Conservation (phyloP, 1,140 invertebrate species). For the Trialeurodes vaporariorum region DNA sequence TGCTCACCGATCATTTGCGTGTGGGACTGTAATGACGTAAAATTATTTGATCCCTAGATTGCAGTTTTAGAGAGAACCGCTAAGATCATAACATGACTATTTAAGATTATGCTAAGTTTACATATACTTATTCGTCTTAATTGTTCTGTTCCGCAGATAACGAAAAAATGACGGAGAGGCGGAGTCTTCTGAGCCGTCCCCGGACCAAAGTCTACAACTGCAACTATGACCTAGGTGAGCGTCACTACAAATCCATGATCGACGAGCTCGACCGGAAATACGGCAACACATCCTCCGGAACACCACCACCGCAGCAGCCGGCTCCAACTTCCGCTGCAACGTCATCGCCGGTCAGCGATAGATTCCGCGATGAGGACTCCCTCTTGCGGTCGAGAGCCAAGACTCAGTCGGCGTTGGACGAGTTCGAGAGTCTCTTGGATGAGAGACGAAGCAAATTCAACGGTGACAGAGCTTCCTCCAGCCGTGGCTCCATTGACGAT, state of each 20-base stretch:
- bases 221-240: conserved; percentile 66
- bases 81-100: too few relatives aligned
- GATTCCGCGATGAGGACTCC: conserved; percentile 8
- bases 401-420: conserved; percentile 20
- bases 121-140: too few relatives aligned
- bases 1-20: too few relatives aligned
- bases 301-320: conserved; percentile 31
- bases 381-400: conserved; percentile 8
- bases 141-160: not conserved
- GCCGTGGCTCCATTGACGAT: conserved; percentile 19
- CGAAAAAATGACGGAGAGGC: conserved; percentile 18
- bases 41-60: too few relatives aligned
- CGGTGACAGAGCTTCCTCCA: conserved; percentile 11
- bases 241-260: conserved; percentile 59
- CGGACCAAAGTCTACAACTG: conserved; percentile 64
- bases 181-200: conserved; percentile 18
- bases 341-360: conserved; percentile 11
- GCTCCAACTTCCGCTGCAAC: conserved; percentile 17
- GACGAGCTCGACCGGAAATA: conserved; percentile 59
- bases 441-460: conserved; percentile 20
- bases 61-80: too few relatives aligned
- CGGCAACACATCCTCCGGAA: conserved; percentile 35
- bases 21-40: too few relatives aligned
- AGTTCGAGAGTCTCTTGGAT: conserved; percentile 29
- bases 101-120: too few relatives aligned